These are phyloP conservation scores for Pygmarrhopalites habei DNA, from an alignment of 1,140 invertebrate genomes.

Conservation along the genomic window DNA sequence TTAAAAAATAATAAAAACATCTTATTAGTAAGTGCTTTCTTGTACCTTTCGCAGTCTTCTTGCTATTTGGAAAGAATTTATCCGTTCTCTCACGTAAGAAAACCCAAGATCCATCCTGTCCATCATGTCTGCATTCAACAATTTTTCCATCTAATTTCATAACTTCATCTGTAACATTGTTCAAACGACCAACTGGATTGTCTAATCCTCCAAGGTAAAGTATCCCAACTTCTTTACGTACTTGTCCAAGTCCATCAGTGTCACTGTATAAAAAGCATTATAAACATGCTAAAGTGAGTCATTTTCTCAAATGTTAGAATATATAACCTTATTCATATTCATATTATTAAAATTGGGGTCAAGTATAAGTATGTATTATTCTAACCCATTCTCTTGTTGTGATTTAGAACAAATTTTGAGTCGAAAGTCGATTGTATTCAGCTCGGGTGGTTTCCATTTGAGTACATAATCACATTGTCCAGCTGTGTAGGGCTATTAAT, in stretches of 20 bases:
- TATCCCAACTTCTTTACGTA: conserved; percentile 64
- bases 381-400: conserved; percentile 63
- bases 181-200: conserved; percentile 64
- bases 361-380: conserved; percentile 28
- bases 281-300: too few relatives aligned
- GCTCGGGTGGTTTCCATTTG: conserved; percentile 93
- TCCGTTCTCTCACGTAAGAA: conserved; percentile 95
- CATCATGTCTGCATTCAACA: conserved; percentile 78
- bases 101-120: conserved; percentile 63
- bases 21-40: neutral
- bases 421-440: conserved; percentile 94
- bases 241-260: too few relatives aligned
- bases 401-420: conserved; percentile 67
- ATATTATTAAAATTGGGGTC: too few relatives aligned
- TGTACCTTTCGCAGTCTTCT: conserved; percentile 66
- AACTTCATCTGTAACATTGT: conserved; percentile 62
- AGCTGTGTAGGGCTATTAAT: conserved; percentile 64
- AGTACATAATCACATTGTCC: conserved; percentile 77
- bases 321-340: too few relatives aligned
- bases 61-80: conserved; percentile 92
- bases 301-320: too few relatives aligned
- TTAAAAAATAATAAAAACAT: neutral
- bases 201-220: conserved; percentile 68
- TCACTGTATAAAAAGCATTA: too few relatives aligned
- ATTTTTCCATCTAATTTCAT: conserved; percentile 85